A percentile compares a stretch with the other conserved stretches of the same genome.
Conservation (phyloP, 2,113 vertebrate species). For the Grammomys surdaster region DNA sequence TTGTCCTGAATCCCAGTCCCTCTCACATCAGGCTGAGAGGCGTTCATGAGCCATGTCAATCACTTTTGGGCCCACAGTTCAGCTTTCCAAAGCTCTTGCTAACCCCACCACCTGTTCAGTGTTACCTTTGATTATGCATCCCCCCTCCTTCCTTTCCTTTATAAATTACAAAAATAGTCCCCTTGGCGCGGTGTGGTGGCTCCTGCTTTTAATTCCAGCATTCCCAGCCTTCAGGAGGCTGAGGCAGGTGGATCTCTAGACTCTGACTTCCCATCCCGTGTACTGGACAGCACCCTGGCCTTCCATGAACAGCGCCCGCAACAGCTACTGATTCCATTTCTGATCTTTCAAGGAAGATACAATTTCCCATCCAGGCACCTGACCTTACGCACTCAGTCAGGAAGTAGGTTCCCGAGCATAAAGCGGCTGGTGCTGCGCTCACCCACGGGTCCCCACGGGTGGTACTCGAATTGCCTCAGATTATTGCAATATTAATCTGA, state of each 20-base stretch:
- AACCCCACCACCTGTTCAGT: too few species aligned
- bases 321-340: neutral
- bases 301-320: neutral
- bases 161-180: neutral
- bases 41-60: neutral
- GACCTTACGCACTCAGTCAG: neutral
- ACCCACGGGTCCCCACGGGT: neutral
- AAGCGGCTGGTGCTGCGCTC: neutral
- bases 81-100: too few species aligned
- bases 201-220: neutral
- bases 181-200: neutral
- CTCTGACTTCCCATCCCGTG: neutral
- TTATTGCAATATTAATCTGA: neutral
- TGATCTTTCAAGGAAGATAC: neutral
- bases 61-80: neutral
- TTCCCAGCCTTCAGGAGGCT: neutral
- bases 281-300: too few species aligned
- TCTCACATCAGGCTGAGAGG: neutral
- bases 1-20: too few species aligned
- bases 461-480: neutral
- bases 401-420: neutral
- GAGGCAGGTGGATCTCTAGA: neutral
- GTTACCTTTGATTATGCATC: neutral
- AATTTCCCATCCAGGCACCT: rapidly evolving
- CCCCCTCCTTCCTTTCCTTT: neutral